Evolutionary conservation across 2,113 vertebrate species (phyloP), one percentile per base, ranked within the genome.

Genomic region (Carassius carassius): DNA sequence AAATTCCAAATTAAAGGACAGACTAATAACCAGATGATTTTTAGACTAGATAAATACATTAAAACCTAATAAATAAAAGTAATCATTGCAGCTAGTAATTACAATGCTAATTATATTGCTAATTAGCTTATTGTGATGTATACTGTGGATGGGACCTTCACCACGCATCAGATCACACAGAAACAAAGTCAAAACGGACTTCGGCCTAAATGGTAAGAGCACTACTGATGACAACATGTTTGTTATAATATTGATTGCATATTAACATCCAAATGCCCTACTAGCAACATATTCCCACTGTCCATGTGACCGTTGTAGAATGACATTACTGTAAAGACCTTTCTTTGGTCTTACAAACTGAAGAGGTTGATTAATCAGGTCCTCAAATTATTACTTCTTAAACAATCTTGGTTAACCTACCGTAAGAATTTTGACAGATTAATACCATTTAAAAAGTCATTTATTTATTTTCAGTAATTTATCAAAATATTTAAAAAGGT

Each of bases 1-100:
- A 89, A 89, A 91, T 84, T 63, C 51, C 69, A 82, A 81, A 81
- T 54, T 41, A 63, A 86, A 91, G 75, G 80, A 90, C 91, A 90
- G 90, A 89, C 90, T 91, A 86, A 87, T 90, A 90, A 88, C 90
- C 89, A 88, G 87, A 92, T 92, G 2, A 94, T 94, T 94, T 90
- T 91, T 89, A 90, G 92, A 91, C 21, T 87, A 85, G 92, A 94
- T 94, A 93, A 94, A 90, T 91, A 92, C 92, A 92, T 88, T 91
- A 93, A 94, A 94, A 93, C 75, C 90, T 93, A 92, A 94, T 94
- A 92, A 94, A 93, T 88, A 91, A 90, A 88, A 91, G 90, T 93
- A 93, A 94, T 92, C 93, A 94, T 94, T 94, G 92, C 91, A 89
- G 91, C 91, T 91, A 91, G 93, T 94, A 94, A 94, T 94, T 95